Conservation (phyloP, 1,140 invertebrate genomes). For the Goniozus legneri region DNA sequence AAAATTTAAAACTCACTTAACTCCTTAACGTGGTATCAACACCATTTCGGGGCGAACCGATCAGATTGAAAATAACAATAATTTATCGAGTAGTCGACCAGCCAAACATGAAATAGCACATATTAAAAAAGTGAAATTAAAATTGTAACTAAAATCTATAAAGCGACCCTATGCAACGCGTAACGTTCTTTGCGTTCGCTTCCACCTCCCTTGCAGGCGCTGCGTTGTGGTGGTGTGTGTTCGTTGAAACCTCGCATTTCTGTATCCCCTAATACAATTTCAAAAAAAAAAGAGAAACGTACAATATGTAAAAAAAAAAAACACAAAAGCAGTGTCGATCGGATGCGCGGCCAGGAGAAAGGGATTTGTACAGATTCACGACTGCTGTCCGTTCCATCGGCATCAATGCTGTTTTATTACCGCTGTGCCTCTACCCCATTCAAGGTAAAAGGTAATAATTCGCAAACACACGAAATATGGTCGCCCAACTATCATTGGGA, state of each 20-base stretch:
- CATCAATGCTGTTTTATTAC: slow-evolving; percentile 47
- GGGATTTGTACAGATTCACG: slow-evolving; percentile 44
- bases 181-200: slow-evolving; percentile 12
- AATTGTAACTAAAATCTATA: no score
- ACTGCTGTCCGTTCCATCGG: slow-evolving; percentile 48
- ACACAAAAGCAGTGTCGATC: slow-evolving; percentile 44
- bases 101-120: no score
- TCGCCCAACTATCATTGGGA: no score
- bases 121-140: no score
- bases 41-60: no score
- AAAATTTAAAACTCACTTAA: no score
- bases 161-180: neutral
- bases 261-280: no score
- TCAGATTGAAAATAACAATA: no score
- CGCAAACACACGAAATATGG: slow-evolving; percentile 24
- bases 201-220: slow-evolving; percentile 21
- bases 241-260: slow-evolving; percentile 43
- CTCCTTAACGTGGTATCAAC: no score
- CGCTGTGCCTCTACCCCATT: slow-evolving; percentile 41
- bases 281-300: no score
- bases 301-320: no score
- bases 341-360: slow-evolving; percentile 43
- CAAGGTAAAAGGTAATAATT: slow-evolving; percentile 46
- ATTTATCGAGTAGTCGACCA: no score
- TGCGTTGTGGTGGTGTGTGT: slow-evolving; percentile 24